A percentile compares a stretch with the other conserved stretches of the same genome.
Conservation (phyloP, 2,113 vertebrate species). For the Trogon melanurus region DNA sequence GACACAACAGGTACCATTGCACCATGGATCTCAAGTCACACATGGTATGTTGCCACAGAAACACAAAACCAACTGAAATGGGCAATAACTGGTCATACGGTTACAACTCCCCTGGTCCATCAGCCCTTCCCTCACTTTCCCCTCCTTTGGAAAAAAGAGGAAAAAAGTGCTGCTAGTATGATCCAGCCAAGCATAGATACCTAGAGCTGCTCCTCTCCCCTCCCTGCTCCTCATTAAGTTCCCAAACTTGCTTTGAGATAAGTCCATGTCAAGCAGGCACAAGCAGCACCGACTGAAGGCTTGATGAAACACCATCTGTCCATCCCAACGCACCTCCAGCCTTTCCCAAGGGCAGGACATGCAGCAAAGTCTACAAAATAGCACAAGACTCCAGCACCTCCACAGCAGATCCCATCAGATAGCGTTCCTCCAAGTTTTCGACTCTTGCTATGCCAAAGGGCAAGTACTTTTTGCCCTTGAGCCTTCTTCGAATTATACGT, state of each 20-base stretch:
- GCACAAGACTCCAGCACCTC: background rate
- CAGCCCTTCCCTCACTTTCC: background rate
- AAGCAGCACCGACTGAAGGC: background rate
- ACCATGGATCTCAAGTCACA: background rate
- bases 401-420: background rate
- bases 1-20: background rate
- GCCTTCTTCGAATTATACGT: background rate
- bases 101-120: background rate
- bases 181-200: background rate
- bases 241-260: background rate
- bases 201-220: background rate
- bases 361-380: background rate
- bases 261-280: background rate
- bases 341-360: background rate
- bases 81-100: background rate
- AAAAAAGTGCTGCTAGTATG: background rate
- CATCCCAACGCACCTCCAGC: accelerated
- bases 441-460: background rate
- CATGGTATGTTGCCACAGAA: background rate
- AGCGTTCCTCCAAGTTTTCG: background rate
- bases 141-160: background rate
- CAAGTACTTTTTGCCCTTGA: background rate
- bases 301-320: background rate
- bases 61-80: background rate
- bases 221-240: background rate